These are phyloP conservation scores for Odontothrips loti DNA, from an alignment of 2,888 invertebrate species.

Conservation along the genomic window DNA sequence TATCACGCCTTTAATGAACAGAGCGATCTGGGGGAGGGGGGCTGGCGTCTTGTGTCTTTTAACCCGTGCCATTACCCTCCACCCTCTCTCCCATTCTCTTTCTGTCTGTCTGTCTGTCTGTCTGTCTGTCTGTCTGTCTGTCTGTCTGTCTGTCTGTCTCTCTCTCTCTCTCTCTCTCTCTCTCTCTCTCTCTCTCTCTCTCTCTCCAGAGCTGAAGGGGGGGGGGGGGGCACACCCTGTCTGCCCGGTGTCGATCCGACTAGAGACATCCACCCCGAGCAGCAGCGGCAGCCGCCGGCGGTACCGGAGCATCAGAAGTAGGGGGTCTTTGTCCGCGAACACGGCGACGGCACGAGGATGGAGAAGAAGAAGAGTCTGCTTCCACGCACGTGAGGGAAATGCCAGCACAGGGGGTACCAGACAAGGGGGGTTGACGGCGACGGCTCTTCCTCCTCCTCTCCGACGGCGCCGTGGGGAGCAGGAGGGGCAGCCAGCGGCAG, in stretches of 20 bases:
- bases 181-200: not conserved
- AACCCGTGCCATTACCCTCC: no score
- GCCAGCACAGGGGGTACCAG: not conserved
- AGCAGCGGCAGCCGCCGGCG: no score
- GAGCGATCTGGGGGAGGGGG: no score
- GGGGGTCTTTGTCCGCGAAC: not conserved
- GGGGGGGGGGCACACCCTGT: no score
- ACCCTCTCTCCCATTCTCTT: not conserved
- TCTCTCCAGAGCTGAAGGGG: no score
- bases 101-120: not conserved
- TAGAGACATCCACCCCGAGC: not conserved
- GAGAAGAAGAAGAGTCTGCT: not conserved
- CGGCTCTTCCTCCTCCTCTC: not conserved
- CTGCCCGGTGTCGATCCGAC: not conserved
- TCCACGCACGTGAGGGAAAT: not conserved
- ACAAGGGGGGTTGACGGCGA: not conserved
- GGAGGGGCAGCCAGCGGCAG: not conserved
- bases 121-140: not conserved
- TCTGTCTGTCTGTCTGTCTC: no score
- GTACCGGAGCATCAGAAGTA: not conserved
- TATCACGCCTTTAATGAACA: no score
- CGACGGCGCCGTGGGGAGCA: not conserved
- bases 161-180: not conserved
- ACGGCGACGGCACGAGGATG: not conserved
- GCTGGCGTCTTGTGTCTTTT: no score